Conservation (phyloP, 2,113 vertebrate species). For the Pelecanus crispus region DNA sequence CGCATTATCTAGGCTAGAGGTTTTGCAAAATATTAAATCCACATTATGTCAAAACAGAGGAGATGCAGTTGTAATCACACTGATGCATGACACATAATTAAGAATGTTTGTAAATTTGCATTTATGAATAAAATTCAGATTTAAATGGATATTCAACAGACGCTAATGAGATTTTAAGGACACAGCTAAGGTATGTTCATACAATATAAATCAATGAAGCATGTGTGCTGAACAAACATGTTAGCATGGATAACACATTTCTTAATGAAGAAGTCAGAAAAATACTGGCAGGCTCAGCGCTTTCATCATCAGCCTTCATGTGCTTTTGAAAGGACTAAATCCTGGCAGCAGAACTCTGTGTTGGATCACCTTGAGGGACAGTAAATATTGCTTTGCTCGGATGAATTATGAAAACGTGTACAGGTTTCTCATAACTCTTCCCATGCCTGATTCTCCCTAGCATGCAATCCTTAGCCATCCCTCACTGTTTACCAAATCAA, state of each 20-base stretch:
- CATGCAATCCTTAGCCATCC: not conserved
- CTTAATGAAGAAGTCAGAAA: not conserved
- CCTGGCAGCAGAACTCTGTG: not conserved
- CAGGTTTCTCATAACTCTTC: not conserved
- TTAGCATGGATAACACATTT: not conserved
- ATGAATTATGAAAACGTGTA: not conserved
- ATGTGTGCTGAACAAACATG: not conserved
- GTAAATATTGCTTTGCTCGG: not conserved
- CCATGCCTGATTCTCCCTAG: not conserved
- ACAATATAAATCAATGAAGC: not conserved
- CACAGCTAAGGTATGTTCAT: not conserved
- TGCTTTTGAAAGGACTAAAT: not conserved
- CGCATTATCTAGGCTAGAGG: not conserved
- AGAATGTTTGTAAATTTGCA: constrained; percentile 1
- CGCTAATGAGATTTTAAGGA: not conserved
- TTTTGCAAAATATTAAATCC: not conserved
- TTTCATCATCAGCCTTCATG: not conserved
- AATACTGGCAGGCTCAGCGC: not conserved
- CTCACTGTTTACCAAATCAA: not conserved
- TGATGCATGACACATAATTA: not conserved
- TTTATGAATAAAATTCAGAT: constrained; percentile 29
- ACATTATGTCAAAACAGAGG: not conserved
- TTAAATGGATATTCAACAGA: not conserved
- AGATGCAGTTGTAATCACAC: constrained; percentile 11
- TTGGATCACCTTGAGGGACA: not conserved